Percentiles rank a stretch among this genome's conserved stretches.
These are phyloP conservation scores for Notodonta ziczac DNA, from an alignment of 2,888 invertebrate species.

Conservation along the genomic window DNA sequence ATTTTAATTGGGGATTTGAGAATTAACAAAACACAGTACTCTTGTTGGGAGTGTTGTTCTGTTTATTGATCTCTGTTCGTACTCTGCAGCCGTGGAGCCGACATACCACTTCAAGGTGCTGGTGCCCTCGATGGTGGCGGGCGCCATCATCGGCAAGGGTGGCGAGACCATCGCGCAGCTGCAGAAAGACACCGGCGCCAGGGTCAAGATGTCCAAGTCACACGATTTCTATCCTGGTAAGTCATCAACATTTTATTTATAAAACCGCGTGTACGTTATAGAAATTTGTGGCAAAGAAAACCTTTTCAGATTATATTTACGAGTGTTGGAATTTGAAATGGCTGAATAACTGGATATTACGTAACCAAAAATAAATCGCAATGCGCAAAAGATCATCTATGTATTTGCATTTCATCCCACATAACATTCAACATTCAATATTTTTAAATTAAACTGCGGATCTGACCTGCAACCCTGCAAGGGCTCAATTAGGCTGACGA, in stretches of 20 bases:
- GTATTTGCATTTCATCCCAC: not conserved
- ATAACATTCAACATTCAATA: not conserved
- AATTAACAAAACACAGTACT: constrained; percentile 42
- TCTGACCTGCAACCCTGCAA: constrained; percentile 5
- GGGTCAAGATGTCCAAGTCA: constrained; percentile 99
- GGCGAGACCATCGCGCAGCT: constrained; percentile 99
- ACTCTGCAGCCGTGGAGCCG: constrained; percentile 90
- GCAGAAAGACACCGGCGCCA: constrained; percentile 98
- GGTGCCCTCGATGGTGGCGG: constrained; percentile 98
- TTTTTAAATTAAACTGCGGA: not conserved
- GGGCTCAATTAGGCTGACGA: constrained; percentile 20
- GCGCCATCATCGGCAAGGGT: constrained; percentile 99
- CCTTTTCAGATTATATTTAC: too few species aligned
- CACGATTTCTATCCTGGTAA: constrained; percentile 99
- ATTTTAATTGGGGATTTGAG: constrained; percentile 1
- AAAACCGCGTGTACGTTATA: not conserved
- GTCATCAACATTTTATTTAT: constrained; percentile 36
- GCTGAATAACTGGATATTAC: too few species aligned
- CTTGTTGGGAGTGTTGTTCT: constrained; percentile 16
- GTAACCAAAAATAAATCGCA: too few species aligned
- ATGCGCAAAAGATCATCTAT: not conserved
- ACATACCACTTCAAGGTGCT: constrained; percentile 98
- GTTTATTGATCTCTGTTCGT: constrained; percentile 42
- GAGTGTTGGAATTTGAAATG: too few species aligned
- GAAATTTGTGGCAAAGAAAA: not conserved